Base-by-base conservation (phyloP, 2,113 vertebrate species). In the Nibea coibor region DNA sequence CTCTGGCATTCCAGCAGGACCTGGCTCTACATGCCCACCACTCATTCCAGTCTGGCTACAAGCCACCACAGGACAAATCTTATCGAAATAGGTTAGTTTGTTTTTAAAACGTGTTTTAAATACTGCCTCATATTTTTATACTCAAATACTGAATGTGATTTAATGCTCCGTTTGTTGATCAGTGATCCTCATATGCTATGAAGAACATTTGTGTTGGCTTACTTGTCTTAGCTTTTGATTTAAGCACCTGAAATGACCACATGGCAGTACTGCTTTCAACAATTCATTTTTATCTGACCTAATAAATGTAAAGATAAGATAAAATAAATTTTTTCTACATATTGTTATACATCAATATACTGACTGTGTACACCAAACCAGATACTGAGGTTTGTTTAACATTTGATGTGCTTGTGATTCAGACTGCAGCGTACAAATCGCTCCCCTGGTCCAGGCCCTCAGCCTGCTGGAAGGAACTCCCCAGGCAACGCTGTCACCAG, bases 401-500 rank as follows among this genome's bases (percentile, higher is more conserved):
- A 39, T 39, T 9, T 88, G 19, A 51, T 64, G 11, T 65, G 50
- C 15, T 81, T 81, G 14, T 84, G 28, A 67, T 85, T 72, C 48
- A 97, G 97, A 92, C 96, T 94, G 53, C 96, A 96, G 53, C 94
- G 96, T 90, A 83, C 96, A 80, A 95, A 93, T 16, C 95, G 96
- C 63, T 99, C 98, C 6, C 97, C 98, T 86, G 97, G 94, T 2
- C 96, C 96, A 0, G 94, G 92, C 31, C 86, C 95, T 78, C 97
- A 96, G 81, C 84, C 95, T 90, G 95, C 95, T 69, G 97, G 91
- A 69, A 92, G 96, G 50, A 94, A 94, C 84, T 98, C 98, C 80
- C 98, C 98, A 66, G 87, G 94, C 56, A 96, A 95, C 72, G 87
- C 96, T 19, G 95, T 99, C 71, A 99, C 97, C 0, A 99, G 97